Base-by-base conservation (phyloP, 2,113 vertebrate genomes). In the Taurulus bubalis region DNA sequence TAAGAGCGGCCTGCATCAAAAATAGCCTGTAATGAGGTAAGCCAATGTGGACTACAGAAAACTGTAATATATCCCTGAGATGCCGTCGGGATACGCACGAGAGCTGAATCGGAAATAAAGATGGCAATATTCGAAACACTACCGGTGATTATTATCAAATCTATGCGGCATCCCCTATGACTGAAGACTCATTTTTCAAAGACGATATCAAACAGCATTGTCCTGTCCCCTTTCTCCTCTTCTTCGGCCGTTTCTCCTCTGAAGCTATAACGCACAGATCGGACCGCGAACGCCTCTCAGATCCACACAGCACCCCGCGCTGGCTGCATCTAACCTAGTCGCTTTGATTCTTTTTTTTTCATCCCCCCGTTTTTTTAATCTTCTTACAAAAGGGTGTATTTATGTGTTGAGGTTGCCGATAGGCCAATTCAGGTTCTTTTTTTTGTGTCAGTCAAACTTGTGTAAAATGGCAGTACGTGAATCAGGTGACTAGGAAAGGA, bases 401-500 rank as follows among this genome's bases (percentile, higher is more conserved):
- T 86, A 78, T 84, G 67, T 87, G 80, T 77, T 84, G 66, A 72
- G 77, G 85, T 68, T 90, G 83, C 89, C 87, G 85, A 93, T 89
- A 87, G 81, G 86, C 82, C 79, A 38, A 49, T 86, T 82, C 22
- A 8, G 51, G 47, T 18, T 28, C 9, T 14, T 22, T 36, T 24
- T 38, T 66, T 74, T 72, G 68, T 75, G 75, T 80, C 87, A 87
- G 83, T 94, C 85, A 93, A 94, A 95, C 87, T 89, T 93, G 91
- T 90, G 93, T 94, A 95, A 96, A 96, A 96, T 96, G 95, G 95
- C 95, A 95, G 95, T 74, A 89, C 87, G 81, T 83, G 92, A 92
- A 95, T 95, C 95, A 95, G 94, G 95, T 96, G 95, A 95, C 94
- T 83, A 70, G 63, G 86, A 79, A 84, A 90, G 82, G 84, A 90